A percentile compares a stretch with the other conserved stretches of the same genome.
Evolutionary conservation across 1,140 invertebrate genomes (phyloP).

Genomic region (Lepidurus couesii): DNA sequence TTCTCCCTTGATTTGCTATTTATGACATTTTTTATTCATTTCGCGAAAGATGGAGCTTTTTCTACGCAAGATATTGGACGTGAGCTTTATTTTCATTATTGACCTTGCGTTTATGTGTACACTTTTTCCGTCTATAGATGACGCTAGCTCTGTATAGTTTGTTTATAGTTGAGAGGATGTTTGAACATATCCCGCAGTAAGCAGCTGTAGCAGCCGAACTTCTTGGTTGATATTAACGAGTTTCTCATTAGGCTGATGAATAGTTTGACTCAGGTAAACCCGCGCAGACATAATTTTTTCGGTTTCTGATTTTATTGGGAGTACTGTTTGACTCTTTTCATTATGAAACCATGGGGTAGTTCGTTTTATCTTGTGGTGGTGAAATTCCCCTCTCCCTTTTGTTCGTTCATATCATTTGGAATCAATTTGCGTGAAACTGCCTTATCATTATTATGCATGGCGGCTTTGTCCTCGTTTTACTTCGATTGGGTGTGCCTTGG

Average conservation of each 20-base stretch:
- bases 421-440: background rate
- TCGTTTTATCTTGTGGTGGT: background rate
- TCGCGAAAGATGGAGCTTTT: background rate
- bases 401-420: background rate
- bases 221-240: constrained; percentile 6
- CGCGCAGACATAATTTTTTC: background rate
- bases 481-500: constrained; percentile 15
- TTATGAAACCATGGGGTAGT: background rate
- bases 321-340: background rate
- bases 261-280: background rate
- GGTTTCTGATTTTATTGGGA: background rate
- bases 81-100: background rate
- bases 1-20: background rate
- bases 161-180: background rate
- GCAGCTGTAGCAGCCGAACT: background rate
- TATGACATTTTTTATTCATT: background rate
- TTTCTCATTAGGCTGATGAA: background rate
- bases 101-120: background rate
- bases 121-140: no score
- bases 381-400: background rate
- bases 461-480: constrained; percentile 21
- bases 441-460: constrained; percentile 9
- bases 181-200: background rate
- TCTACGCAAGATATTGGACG: background rate
- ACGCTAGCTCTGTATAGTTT: background rate